These are phyloP conservation scores for Papilio xuthus DNA, from an alignment of 1,140 invertebrate genomes.

Conservation along the genomic window DNA sequence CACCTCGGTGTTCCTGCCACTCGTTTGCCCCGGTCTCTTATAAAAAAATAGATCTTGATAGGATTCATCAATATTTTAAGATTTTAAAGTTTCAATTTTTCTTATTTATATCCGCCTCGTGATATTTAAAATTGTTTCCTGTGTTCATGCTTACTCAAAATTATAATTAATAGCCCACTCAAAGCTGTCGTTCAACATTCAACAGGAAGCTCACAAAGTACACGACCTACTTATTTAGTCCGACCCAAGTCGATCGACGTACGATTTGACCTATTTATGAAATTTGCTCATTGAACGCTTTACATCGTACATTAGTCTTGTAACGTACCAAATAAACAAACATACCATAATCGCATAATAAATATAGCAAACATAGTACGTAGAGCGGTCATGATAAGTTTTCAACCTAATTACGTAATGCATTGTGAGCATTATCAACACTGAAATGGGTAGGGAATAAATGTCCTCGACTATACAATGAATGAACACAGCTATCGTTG, in stretches of 20 bases:
- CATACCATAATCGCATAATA: too few relatives aligned
- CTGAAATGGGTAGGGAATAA: not conserved
- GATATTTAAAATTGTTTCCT: slow-evolving; percentile 7
- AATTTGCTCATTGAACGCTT: slow-evolving; percentile 16
- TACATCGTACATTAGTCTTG: not conserved
- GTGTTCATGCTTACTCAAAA: not conserved
- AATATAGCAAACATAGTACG: too few relatives aligned
- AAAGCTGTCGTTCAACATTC: slow-evolving; percentile 18
- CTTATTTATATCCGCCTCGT: not conserved
- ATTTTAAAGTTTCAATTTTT: too few relatives aligned
- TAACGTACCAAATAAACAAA: not conserved
- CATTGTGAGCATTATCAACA: not conserved
- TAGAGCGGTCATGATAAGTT: not conserved
- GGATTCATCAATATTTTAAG: too few relatives aligned
- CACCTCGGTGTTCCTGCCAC: too few relatives aligned
- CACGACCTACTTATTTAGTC: slow-evolving; percentile 31
- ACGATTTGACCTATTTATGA: slow-evolving; percentile 36
- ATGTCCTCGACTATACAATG: slow-evolving; percentile 49
- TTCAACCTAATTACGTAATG: not conserved
- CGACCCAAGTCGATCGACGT: slow-evolving; percentile 26
- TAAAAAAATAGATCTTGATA: too few relatives aligned
- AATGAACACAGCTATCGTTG: slow-evolving; percentile 60
- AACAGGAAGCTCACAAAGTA: slow-evolving; percentile 5
- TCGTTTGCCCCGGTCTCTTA: too few relatives aligned
- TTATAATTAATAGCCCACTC: not conserved